Base-by-base conservation (phyloP, 2,797 vertebrate species). In the Ctenopoma multispine region DNA sequence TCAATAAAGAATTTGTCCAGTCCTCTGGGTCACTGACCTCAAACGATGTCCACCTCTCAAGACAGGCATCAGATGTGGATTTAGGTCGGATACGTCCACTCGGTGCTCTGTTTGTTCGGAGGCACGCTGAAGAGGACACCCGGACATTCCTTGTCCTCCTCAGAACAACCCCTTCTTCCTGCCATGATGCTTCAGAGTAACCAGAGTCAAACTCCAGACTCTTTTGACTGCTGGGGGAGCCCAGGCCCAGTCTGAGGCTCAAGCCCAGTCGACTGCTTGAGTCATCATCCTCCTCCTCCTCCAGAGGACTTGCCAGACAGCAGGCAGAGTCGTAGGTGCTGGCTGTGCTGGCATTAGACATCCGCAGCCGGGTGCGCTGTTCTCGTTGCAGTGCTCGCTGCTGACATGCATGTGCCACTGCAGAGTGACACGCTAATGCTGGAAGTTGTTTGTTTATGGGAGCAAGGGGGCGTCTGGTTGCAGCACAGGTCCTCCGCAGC, bases 201-300 rank as follows among this genome's bases (percentile, higher is more conserved):
- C 97, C 97, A 0, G 97, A 99, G 84, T 99, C 97, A 44, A 96
- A 96, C 85, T 98, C 97, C 84, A 98, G 79, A 36, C 95, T 96
- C 46, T 96, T 95, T 27, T 95, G 95, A 13, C 95, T 96, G 84
- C 94, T 92, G 4, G 95, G 95, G 0, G 93, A 94, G 4, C 90
- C 90, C 46, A 92, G 87, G 40, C 92, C 78, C 7, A 90, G 81
- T 4, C 83, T 79, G 56, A 86, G 63, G 51, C 94, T 44, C 89
- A 95, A 66, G 88, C 93, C 74, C 65, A 92, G 91, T 84, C 90
- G 0, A 91, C 95, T 71, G 78, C 43, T 41, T 0, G 46, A 81
- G 53, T 46, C 90, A 0, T 55, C 89, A 1, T 88, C 94, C 0
- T 92, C 92, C 48, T 92, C 92, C 41, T 91, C 96, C 62, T 96